Percentiles rank a stretch among this genome's conserved stretches.
Evolutionary conservation across 2,113 vertebrate species (phyloP).

Genomic region (Columba janthina): DNA sequence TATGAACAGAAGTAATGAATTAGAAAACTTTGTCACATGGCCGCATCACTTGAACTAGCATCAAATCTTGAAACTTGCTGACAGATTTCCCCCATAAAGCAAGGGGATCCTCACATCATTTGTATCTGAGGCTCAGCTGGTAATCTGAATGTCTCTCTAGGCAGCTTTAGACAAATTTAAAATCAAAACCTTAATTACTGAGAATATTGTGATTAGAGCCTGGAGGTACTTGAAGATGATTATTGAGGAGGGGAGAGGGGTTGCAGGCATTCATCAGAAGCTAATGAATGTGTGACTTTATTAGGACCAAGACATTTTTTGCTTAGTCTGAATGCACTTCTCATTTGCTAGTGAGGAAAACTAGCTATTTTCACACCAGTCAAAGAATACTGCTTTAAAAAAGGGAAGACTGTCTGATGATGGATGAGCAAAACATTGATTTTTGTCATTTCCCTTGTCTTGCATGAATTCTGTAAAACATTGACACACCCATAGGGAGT

Average conservation of each 20-base stretch:
- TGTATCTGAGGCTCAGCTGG: neutral
- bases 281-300: neutral
- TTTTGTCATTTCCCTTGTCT: neutral
- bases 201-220: conserved; percentile 17
- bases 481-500: rapidly evolving
- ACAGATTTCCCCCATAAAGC: neutral
- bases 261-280: conserved; percentile 6
- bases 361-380: neutral
- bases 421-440: neutral
- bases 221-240: neutral
- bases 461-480: rapidly evolving
- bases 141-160: conserved; percentile 11
- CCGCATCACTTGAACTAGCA: neutral
- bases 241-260: neutral
- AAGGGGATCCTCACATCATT: neutral
- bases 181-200: conserved; percentile 42
- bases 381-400: neutral
- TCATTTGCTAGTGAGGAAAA: neutral
- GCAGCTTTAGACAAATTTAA: conserved; percentile 23
- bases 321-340: neutral
- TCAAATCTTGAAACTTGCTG: neutral
- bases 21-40: neutral
- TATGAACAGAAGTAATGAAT: neutral
- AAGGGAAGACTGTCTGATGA: neutral
- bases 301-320: neutral